Evolutionary conservation across 2,797 vertebrate genomes (phyloP).

Genomic region (Lacerta viridis): DNA sequence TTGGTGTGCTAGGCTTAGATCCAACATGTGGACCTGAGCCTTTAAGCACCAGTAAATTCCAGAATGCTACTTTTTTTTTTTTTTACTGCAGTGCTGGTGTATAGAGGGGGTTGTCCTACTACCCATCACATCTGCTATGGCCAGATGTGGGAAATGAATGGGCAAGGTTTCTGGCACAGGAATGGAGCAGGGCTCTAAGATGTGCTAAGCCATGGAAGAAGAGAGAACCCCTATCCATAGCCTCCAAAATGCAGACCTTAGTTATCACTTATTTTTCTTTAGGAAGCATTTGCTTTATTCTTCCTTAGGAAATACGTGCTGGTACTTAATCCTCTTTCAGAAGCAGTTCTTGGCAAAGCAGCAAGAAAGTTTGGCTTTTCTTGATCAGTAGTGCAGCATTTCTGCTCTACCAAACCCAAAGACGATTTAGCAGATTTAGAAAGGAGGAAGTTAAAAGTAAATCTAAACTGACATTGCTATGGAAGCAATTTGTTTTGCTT

Average conservation of each 20-base stretch:
- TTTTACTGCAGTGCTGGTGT: neutral
- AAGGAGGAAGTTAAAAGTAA: neutral
- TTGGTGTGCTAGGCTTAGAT: neutral
- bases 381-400: neutral
- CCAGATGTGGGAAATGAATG: neutral
- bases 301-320: neutral
- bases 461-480: neutral
- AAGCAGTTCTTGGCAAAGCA: slow-evolving; percentile 21
- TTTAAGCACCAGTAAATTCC: neutral
- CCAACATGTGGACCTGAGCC: neutral
- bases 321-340: slow-evolving; percentile 17
- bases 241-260: slow-evolving; percentile 1
- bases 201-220: neutral
- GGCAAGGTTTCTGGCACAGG: neutral
- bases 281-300: neutral
- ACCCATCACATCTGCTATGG: too few relatives aligned
- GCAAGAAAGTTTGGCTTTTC: neutral
- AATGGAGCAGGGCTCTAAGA: neutral
- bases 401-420: neutral
- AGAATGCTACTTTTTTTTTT: neutral
- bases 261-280: neutral
- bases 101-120: neutral
- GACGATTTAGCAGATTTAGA: slow-evolving; percentile 16
- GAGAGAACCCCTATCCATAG: neutral
- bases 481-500: slow-evolving; percentile 4